Percentiles rank a stretch among this genome's conserved stretches.
Evolutionary conservation across 2,113 vertebrate species (phyloP).

Genomic region (rabbit (Oryctolagus cuniculus)): DNA sequence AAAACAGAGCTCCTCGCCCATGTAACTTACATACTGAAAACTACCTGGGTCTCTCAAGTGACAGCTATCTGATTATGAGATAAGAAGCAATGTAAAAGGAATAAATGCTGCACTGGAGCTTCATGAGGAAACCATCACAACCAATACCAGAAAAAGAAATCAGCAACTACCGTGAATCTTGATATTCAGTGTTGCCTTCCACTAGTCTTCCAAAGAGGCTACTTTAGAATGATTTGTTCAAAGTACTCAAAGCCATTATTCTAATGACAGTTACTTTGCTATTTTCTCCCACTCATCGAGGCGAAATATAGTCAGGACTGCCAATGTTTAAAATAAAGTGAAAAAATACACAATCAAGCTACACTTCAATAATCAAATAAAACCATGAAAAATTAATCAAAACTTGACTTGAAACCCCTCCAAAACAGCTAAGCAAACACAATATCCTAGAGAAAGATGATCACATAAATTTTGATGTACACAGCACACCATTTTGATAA

Average conservation of each 20-base stretch:
- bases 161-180: neutral
- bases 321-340: conserved; percentile 52
- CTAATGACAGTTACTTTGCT: conserved; percentile 66
- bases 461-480: conserved; percentile 57
- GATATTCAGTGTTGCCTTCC: neutral
- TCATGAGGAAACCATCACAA: neutral
- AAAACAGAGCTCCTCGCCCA: neutral
- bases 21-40: neutral
- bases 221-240: neutral
- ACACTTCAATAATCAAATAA: conserved; percentile 74
- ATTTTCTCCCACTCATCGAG: conserved; percentile 69
- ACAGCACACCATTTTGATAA: conserved; percentile 33
- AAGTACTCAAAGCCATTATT: conserved; percentile 63
- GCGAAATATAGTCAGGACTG: conserved; percentile 73
- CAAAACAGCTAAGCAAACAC: conserved; percentile 66
- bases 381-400: conserved; percentile 79
- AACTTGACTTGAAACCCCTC: conserved; percentile 75
- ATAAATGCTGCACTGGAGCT: neutral
- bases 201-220: conserved; percentile 42
- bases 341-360: conserved; percentile 5
- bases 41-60: neutral
- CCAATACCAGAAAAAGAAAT: neutral
- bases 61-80: conserved; percentile 23
- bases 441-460: conserved; percentile 66
- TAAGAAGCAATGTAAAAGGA: conserved; percentile 27